A percentile compares a stretch with the other conserved stretches of the same genome.
phyloP scores from a whole-genome alignment of 2,113 vertebrate genomes.

The Rallus limicola region DNA sequence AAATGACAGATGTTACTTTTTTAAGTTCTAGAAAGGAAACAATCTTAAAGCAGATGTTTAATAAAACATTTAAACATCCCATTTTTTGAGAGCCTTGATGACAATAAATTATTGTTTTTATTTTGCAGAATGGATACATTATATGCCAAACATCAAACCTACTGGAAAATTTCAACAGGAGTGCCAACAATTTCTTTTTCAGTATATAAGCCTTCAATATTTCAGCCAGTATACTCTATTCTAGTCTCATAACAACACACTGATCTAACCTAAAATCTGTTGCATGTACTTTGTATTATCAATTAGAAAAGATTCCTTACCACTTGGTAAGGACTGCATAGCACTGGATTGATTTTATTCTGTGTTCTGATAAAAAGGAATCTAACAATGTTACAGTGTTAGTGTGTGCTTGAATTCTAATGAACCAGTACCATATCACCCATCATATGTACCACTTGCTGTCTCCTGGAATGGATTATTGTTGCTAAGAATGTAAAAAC shows the following conservation, averaged over 20 bases:
- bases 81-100: not conserved
- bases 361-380: not conserved
- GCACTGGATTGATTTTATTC: not conserved
- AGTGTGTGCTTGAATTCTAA: not conserved
- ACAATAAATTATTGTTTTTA: not conserved
- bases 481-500: not conserved
- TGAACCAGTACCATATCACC: not conserved
- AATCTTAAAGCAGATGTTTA: not conserved
- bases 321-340: not conserved
- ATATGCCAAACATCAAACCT: not conserved
- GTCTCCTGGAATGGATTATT: not conserved
- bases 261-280: not conserved
- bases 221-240: not conserved
- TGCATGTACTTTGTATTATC: not conserved
- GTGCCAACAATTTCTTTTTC: not conserved
- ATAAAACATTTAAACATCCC: not conserved
- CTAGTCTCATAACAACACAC: not conserved
- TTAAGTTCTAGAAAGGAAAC: not conserved
- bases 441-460: not conserved
- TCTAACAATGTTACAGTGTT: rapidly evolving
- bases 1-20: not conserved
- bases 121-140: not conserved
- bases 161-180: not conserved
- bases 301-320: not conserved
- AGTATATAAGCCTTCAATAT: not conserved